These are phyloP conservation scores for Peromyscus nudipes DNA, from an alignment of 2,797 vertebrate genomes.

Conservation along the genomic window DNA sequence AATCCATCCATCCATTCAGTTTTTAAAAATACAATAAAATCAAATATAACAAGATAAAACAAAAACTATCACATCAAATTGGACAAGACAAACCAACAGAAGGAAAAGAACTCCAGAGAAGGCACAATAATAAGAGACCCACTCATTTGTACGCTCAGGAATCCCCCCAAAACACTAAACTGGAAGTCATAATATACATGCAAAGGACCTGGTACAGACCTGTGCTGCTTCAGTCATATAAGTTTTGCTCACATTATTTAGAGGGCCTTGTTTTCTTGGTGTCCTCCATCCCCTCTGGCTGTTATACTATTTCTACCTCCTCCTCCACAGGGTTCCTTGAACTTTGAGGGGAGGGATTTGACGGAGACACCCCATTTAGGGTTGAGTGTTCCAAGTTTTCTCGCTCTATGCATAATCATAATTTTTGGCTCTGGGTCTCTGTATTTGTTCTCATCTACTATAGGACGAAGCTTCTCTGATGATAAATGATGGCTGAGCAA, in stretches of 20 bases:
- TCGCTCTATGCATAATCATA: background rate
- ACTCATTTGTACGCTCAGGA: background rate
- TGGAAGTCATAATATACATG: background rate
- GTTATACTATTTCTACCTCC: background rate
- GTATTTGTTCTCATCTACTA: background rate
- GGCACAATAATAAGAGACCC: background rate
- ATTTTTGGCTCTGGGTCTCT: background rate
- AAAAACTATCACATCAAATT: background rate
- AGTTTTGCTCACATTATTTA: background rate
- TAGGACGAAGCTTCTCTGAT: background rate
- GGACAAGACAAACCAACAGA: background rate
- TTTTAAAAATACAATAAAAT: background rate
- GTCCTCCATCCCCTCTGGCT: background rate
- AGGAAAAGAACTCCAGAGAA: background rate
- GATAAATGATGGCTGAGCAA: background rate
- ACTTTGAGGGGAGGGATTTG: background rate
- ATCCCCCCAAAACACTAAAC: background rate
- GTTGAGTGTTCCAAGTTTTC: background rate
- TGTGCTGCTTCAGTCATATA: background rate
- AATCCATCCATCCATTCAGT: background rate
- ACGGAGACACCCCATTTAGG: background rate
- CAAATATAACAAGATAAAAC: background rate
- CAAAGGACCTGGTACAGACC: background rate
- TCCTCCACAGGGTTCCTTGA: background rate
- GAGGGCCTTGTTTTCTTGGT: background rate